Conservation (phyloP, 2,888 invertebrate species). For the Plagiodera versicolora region DNA sequence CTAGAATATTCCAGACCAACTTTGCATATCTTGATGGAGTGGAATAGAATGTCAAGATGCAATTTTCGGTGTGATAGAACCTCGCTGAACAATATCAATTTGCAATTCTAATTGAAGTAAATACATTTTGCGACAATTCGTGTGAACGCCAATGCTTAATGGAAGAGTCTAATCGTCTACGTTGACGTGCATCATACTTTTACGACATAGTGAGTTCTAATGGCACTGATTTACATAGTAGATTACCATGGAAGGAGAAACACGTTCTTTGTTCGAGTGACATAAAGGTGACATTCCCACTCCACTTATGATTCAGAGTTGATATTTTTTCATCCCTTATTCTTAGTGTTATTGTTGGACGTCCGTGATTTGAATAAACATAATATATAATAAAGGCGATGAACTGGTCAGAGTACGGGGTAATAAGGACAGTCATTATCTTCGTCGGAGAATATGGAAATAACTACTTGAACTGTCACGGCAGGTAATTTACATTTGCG, state of each 20-base stretch:
- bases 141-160: conserved; percentile 9
- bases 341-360: conserved; percentile 4
- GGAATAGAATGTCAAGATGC: too few relatives aligned
- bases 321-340: not conserved
- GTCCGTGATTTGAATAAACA: conserved; percentile 20
- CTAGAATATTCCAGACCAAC: too few relatives aligned
- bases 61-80: too few relatives aligned
- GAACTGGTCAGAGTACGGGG: conserved; percentile 6
- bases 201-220: conserved; percentile 41
- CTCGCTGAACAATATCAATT: too few relatives aligned
- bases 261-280: conserved; percentile 12
- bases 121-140: not conserved
- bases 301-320: conserved; percentile 9
- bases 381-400: conserved; percentile 2
- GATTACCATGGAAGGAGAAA: conserved; percentile 30
- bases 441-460: conserved; percentile 33
- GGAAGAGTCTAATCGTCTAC: conserved; percentile 14
- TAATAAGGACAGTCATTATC: conserved; percentile 34
- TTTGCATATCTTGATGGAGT: too few relatives aligned
- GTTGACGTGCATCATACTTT: conserved; percentile 41
- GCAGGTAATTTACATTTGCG: conserved; percentile 29
- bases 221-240: conserved; percentile 42
- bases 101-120: not conserved
- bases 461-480: conserved; percentile 30
- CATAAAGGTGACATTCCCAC: conserved; percentile 28